A percentile compares a stretch with the other conserved stretches of the same genome.
Conservation (phyloP, 37 sponge, comb jelly and placozoan genomes). For the Chondrilla cf. caribensis region DNA sequence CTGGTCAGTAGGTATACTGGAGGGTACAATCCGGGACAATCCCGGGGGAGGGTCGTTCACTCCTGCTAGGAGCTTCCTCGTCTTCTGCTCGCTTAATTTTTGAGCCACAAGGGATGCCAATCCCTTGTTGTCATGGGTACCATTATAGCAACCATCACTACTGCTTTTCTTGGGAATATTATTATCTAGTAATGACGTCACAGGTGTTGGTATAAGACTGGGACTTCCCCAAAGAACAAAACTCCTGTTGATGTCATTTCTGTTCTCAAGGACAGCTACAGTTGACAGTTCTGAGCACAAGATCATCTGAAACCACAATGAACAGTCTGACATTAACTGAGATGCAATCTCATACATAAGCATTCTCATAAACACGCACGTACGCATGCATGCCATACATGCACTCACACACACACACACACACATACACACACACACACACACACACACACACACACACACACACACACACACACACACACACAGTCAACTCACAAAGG, state of each 20-base stretch:
- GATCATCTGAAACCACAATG: constrained; percentile 51
- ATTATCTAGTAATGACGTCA: constrained; percentile 18
- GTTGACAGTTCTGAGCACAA: constrained; percentile 78
- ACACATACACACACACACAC: neutral
- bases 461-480: constrained; percentile 37
- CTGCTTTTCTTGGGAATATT: neutral
- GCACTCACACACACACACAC: neutral
- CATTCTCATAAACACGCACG: neutral
- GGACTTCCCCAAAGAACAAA: constrained; percentile 85
- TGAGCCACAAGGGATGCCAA: neutral
- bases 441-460: neutral
- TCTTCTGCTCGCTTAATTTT: too few species aligned
- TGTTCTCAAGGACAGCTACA: constrained; percentile 69
- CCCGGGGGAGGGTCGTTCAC: constrained; percentile 6
- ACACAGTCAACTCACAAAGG: constrained; percentile 29
- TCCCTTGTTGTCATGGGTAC: constrained; percentile 3
- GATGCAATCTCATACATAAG: neutral
- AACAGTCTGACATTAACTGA: neutral
- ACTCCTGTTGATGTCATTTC: constrained; percentile 27
- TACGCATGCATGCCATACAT: neutral
- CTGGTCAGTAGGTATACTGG: too few species aligned
- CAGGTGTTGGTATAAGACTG: constrained; percentile 52
- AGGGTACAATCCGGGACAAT: neutral
- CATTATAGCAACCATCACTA: neutral
- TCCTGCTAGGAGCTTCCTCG: neutral